A percentile compares a stretch with the other conserved stretches of the same genome.
Conservation (phyloP, 2,888 invertebrate species). For the Tetramorium bicarinatum region DNA sequence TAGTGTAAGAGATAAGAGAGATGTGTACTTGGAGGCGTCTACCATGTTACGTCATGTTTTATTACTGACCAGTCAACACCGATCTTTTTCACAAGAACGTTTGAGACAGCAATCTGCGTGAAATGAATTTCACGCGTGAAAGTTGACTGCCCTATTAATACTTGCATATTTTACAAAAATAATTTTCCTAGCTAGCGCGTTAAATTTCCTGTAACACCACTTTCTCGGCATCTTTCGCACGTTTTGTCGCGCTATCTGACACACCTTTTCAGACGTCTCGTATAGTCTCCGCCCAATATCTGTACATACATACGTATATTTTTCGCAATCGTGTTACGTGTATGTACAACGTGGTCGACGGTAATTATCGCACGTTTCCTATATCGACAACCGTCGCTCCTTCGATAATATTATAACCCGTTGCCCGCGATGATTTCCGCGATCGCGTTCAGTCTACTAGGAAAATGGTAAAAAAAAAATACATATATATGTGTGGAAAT, state of each 20-base stretch:
- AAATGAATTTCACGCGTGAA: not conserved
- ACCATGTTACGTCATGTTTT: not conserved
- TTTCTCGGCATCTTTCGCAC: constrained; percentile 33
- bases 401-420: not conserved
- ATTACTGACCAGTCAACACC: too few relatives aligned
- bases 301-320: not conserved
- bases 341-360: not conserved
- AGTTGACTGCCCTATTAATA: constrained; percentile 24
- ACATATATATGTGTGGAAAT: too few relatives aligned
- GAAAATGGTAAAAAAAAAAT: too few relatives aligned
- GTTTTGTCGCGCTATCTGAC: constrained; percentile 21
- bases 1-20: not conserved
- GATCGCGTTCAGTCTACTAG: not conserved
- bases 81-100: too few relatives aligned
- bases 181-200: constrained; percentile 23
- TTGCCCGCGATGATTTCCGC: not conserved
- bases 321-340: not conserved
- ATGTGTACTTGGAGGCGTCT: not conserved
- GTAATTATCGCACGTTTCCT: not conserved
- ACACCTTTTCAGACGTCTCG: not conserved
- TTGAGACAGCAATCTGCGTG: too few relatives aligned
- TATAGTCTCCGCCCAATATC: not conserved
- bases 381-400: not conserved
- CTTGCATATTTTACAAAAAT: not conserved
- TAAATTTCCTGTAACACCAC: constrained; percentile 37